Percentiles rank a stretch among this genome's conserved stretches.
Evolutionary conservation across 1,140 invertebrate genomes (phyloP).

Genomic region (Pseudomyrmex gracilis): DNA sequence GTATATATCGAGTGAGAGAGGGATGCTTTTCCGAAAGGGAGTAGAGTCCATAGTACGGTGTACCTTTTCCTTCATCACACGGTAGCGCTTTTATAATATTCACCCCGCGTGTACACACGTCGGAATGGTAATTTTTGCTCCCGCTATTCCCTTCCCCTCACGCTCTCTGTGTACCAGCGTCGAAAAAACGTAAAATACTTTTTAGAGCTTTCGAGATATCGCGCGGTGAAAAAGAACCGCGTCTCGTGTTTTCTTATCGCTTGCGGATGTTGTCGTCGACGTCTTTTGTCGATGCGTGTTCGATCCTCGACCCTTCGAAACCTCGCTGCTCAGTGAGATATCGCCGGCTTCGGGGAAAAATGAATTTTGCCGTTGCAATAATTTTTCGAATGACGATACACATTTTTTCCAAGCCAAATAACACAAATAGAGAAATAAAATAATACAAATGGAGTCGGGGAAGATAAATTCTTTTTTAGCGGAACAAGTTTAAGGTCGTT

Average conservation of each 20-base stretch:
- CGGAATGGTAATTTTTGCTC: constrained; percentile 51
- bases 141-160: background rate
- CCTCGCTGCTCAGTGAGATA: background rate
- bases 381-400: constrained; percentile 2
- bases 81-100: constrained; percentile 80
- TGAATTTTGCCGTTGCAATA: background rate
- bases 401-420: background rate
- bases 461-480: no score
- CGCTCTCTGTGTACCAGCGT: background rate
- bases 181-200: background rate
- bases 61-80: constrained; percentile 64
- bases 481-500: no score
- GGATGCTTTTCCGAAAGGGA: constrained; percentile 58
- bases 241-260: constrained; percentile 35
- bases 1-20: constrained; percentile 53
- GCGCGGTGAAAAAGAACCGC: background rate
- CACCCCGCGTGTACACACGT: constrained; percentile 73
- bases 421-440: no score
- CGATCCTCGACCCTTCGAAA: constrained; percentile 16
- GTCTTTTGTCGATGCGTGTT: constrained; percentile 11
- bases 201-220: constrained; percentile 53
- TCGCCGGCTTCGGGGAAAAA: background rate
- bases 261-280: background rate
- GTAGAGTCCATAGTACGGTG: background rate
- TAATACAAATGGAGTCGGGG: no score